These are phyloP conservation scores for Callorhinus ursinus DNA, from an alignment of 2,113 vertebrate species.

Conservation along the genomic window DNA sequence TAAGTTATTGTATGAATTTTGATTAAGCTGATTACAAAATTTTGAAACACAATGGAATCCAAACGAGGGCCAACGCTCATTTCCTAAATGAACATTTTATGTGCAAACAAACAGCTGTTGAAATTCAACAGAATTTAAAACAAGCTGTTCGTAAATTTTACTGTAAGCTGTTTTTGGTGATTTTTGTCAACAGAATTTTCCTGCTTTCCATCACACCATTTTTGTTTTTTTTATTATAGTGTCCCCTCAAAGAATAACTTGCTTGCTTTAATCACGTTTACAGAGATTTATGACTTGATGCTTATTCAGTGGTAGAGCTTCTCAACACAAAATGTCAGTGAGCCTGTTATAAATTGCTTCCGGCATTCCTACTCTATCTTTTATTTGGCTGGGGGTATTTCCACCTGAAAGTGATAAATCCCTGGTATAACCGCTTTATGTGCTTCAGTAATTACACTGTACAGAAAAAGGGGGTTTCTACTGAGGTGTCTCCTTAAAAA, in stretches of 20 bases:
- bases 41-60: slow-evolving; percentile 67
- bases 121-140: slow-evolving; percentile 62
- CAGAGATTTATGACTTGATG: slow-evolving; percentile 87
- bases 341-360: slow-evolving; percentile 88
- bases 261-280: slow-evolving; percentile 86
- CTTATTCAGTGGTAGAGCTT: slow-evolving; percentile 83
- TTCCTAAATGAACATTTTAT: slow-evolving; percentile 80
- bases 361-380: slow-evolving; percentile 86
- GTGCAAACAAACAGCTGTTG: slow-evolving; percentile 79
- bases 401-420: slow-evolving; percentile 91
- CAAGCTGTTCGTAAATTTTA: slow-evolving; percentile 73
- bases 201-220: neutral
- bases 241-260: slow-evolving; percentile 84
- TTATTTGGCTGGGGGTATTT: slow-evolving; percentile 87
- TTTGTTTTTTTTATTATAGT: slow-evolving; percentile 80
- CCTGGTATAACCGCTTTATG: slow-evolving; percentile 87
- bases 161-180: slow-evolving; percentile 80
- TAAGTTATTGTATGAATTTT: slow-evolving; percentile 65
- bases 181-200: slow-evolving; percentile 82
- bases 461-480: slow-evolving; percentile 67
- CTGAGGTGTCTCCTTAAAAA: slow-evolving; percentile 75
- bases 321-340: slow-evolving; percentile 87
- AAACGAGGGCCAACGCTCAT: slow-evolving; percentile 67
- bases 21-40: slow-evolving; percentile 70
- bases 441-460: slow-evolving; percentile 88